A percentile compares a stretch with the other conserved stretches of the same genome.
Evolutionary conservation across 2,113 vertebrate species (phyloP).

Genomic region (Laticauda colubrina): DNA sequence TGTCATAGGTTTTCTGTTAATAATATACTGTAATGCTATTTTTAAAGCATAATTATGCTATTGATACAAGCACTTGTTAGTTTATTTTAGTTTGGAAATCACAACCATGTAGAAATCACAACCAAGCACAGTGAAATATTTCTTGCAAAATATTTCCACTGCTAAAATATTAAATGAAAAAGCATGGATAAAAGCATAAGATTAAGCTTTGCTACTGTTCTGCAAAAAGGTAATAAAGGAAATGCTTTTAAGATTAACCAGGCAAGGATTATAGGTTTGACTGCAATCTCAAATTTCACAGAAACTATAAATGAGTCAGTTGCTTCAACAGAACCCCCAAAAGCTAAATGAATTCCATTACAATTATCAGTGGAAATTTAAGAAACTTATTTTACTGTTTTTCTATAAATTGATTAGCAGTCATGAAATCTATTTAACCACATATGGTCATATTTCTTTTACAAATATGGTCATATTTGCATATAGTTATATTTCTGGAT

Average conservation of each 20-base stretch:
- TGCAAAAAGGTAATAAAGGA: background rate
- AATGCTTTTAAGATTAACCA: background rate
- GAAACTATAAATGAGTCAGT: background rate
- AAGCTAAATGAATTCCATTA: background rate
- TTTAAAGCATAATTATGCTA: background rate
- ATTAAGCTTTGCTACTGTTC: background rate
- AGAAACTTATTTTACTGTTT: background rate
- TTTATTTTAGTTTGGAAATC: background rate
- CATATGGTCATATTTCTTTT: background rate
- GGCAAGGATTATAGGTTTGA: background rate
- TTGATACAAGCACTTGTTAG: background rate
- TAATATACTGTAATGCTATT: background rate
- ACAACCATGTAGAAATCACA: background rate
- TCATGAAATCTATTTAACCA: background rate
- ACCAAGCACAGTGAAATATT: background rate
- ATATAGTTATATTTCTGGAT: background rate
- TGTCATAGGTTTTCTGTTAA: background rate
- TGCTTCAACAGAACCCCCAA: background rate
- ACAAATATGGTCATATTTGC: background rate
- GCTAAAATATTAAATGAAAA: background rate
- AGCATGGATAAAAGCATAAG: background rate
- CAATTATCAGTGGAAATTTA: background rate
- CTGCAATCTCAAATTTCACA: background rate
- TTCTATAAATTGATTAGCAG: background rate
- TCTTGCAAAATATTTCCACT: background rate